Evolutionary conservation across 2,113 vertebrate species (phyloP), one percentile per base, ranked within the genome.

Genomic region (Elgaria multicarinata): DNA sequence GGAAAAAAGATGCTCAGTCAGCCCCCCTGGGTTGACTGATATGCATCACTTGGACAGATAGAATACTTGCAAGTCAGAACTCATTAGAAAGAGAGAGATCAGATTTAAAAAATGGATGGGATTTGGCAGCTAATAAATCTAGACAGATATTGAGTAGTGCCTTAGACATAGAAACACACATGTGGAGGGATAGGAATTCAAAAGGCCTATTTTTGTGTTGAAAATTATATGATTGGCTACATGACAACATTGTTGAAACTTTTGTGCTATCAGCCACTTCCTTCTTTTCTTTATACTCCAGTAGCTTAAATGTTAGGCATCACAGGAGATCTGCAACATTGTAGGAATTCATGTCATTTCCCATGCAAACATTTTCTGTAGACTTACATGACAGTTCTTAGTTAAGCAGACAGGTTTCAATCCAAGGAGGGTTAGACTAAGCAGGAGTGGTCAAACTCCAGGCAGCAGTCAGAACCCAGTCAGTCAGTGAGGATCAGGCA

Each of bases 1-100:
- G 8, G 16, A 2, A 2, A 8, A 2, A 81, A 3, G 1, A 0
- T 14, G 6, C 5, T 8, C n/a, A 0, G 0, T 64, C 67, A 9
- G n/a, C 71, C 28, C 85, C n/a, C 46, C 14, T 3, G 66, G 64
- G 58, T 85, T 26, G 83, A 20, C 42, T 0, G 20, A 26, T 36
- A 81, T 1, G 79, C 31, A 53, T 1, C 0, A 83, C 88, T 16
- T 0, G 4, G 55, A 7, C 64, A 1, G 24, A 36, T 12, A 1
- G 0, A 50, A 69, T n/a, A 0, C 62, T 55, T 74, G 18, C 84
- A 78, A 0, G 5, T 46, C 79, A 2, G 55, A 16, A 0, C 0
- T 33, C 39, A 72, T 81, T 44, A 22, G 53, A 4, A 80, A 20
- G 0, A n/a, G 3, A 20, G 18, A 62, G 4, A 24, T 87, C 84